A percentile compares a stretch with the other conserved stretches of the same genome.
These are phyloP conservation scores for Aphelenchoides avenae DNA, from an alignment of 1,140 invertebrate species.

Conservation along the genomic window DNA sequence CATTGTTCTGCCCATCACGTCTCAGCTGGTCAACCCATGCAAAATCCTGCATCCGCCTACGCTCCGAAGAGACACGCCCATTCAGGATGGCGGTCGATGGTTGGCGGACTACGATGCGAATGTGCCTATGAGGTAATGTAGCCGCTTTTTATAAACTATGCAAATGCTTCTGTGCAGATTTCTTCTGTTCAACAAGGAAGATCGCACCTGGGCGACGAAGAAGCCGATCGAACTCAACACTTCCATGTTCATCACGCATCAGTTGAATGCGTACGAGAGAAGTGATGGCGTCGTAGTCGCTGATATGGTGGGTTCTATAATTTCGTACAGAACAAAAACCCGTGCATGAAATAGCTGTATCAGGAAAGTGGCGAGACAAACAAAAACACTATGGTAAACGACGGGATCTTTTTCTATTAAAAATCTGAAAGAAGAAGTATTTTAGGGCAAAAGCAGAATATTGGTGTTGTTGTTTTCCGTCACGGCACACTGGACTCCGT, in stretches of 20 bases:
- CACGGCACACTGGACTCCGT: no score
- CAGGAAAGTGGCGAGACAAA: no score
- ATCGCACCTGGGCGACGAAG: slow-evolving; percentile 45
- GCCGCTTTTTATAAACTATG: no score
- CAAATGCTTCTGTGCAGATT: slow-evolving; percentile 35
- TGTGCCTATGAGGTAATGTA: slow-evolving; percentile 58
- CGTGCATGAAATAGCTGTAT: no score
- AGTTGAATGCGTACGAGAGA: slow-evolving; percentile 55
- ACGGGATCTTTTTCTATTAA: neutral
- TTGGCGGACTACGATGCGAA: slow-evolving; percentile 59
- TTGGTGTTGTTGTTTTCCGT: slow-evolving; percentile 8
- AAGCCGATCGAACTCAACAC: slow-evolving; percentile 59
- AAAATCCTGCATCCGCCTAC: slow-evolving; percentile 58
- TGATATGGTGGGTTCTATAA: slow-evolving; percentile 49
- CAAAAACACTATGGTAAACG: no score
- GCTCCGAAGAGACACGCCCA: slow-evolving; percentile 43
- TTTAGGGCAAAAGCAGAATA: neutral
- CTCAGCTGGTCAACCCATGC: slow-evolving; percentile 57
- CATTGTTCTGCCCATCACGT: slow-evolving; percentile 55
- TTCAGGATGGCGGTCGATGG: slow-evolving; percentile 57
- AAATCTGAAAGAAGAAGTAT: neutral
- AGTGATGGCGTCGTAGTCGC: slow-evolving; percentile 53
- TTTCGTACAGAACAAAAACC: no score
- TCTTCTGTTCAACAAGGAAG: slow-evolving; percentile 55
- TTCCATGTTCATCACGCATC: slow-evolving; percentile 59